Evolutionary conservation across 2,888 invertebrate species (phyloP), one percentile per base, ranked within the genome.

Genomic region (Gymnoscelis rufifasciata): DNA sequence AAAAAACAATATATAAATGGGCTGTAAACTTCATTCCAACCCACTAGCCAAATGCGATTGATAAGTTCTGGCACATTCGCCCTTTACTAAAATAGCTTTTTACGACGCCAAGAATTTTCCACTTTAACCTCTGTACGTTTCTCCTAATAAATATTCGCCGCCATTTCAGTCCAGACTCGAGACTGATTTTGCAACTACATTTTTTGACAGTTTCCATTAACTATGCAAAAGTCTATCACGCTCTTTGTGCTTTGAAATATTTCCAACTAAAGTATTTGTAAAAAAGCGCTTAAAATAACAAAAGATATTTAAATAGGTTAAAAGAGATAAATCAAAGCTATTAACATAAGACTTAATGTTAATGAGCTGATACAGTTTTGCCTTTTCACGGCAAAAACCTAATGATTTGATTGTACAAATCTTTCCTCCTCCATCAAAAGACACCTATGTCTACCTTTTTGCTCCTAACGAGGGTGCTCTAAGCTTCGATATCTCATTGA

Each of bases 401-500:
- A 52, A 52, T 49, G 52, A 56, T 53, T 56, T 51, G 51, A 42
- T 49, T 38, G 43, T 45, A 51, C 52, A 49, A 54, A 54, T 51
- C 52, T 52, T 38, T 42, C 29, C 28, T 28, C 23, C 41, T 36
- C 42, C 41, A 42, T 52, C 52, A 54, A 53, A 52, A 43, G 47
- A 52, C 51, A 51, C 52, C 45, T 51, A 45, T 33, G 46, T 33
- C 39, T 49, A 29, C 46, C 39, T 60, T 60, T 61, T 50, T 44
- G 37, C 35, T 27, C 42, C 43, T 62, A 62, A 64, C 59, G 62
- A 67, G 57, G 52, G 57, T 45, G 54, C 38, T 38, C 53, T 61
- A 58, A 68, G 58, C 52, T 51, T 37, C 40, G 38, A 60, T 54
- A 64, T 60, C 59, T 52, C 47, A 54, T 59, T 57, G 55, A 56